phyloP scores from a whole-genome alignment of 2,888 invertebrate genomes.

The Pristionchus mayeri region DNA sequence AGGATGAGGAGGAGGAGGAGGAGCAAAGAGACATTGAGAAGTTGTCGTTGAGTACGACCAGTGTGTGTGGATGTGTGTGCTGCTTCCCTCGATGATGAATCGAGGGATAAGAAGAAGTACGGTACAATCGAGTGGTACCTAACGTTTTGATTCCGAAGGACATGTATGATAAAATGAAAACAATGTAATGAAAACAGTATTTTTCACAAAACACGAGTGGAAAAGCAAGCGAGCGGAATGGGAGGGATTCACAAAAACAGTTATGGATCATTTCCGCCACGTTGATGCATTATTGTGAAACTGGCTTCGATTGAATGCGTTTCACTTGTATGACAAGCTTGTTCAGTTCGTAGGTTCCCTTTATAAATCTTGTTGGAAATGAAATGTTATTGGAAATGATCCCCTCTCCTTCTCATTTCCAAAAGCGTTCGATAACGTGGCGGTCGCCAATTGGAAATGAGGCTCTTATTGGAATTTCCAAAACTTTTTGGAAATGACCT shows the following conservation, averaged over 20 bases:
- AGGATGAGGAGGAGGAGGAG: background rate
- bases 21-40: background rate
- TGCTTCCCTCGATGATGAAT: background rate
- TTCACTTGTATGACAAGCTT: too few relatives aligned
- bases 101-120: background rate
- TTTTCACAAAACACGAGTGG: background rate
- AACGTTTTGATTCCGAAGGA: background rate
- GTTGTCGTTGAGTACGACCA: too few relatives aligned
- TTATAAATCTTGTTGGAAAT: too few relatives aligned
- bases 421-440: too few relatives aligned
- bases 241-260: background rate
- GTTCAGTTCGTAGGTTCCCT: too few relatives aligned
- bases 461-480: too few relatives aligned
- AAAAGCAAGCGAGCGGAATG: background rate
- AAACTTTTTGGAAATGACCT: too few relatives aligned
- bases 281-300: background rate
- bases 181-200: background rate
- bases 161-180: background rate
- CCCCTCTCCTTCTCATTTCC: too few relatives aligned
- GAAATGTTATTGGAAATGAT: too few relatives aligned
- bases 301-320: background rate
- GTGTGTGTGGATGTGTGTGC: background rate
- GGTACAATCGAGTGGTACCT: conserved; percentile 26
- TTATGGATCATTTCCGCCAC: conserved; percentile 9
- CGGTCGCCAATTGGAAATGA: too few relatives aligned